phyloP scores from a whole-genome alignment of 2,113 vertebrate species.

The Entelurus aequoreus region DNA sequence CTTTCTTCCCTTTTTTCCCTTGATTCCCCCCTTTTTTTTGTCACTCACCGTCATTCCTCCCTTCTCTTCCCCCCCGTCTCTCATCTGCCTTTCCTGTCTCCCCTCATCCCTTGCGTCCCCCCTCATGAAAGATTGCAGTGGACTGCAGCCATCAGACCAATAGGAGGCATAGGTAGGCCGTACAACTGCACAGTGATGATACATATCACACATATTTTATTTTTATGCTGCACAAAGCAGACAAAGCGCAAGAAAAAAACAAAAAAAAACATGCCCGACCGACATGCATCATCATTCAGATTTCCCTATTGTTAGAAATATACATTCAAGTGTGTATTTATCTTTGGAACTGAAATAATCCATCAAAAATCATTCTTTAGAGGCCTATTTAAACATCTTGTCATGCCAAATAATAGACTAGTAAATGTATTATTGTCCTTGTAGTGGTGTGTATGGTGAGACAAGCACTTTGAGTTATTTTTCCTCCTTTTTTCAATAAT shows the following conservation, averaged over 20 bases:
- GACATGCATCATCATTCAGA: too few species aligned
- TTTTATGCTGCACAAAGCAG: constrained; percentile 29
- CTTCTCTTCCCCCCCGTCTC: constrained; percentile 45
- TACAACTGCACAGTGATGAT: constrained; percentile 55
- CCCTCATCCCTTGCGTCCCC: constrained; percentile 25
- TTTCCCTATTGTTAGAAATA: too few species aligned
- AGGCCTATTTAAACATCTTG: too few species aligned
- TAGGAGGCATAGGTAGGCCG: constrained; percentile 87
- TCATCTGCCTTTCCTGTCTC: constrained; percentile 42
- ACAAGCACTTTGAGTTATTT: too few species aligned
- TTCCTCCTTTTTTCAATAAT: too few species aligned
- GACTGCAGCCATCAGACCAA: constrained; percentile 76
- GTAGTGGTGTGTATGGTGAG: too few species aligned
- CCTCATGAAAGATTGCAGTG: constrained; percentile 54
- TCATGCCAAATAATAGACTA: too few species aligned
- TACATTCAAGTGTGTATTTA: too few species aligned
- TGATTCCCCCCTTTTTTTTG: constrained; percentile 38
- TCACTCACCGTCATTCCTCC: constrained; percentile 55
- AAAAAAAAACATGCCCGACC: not conserved
- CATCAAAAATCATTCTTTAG: too few species aligned
- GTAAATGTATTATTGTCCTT: too few species aligned
- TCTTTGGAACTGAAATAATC: too few species aligned
- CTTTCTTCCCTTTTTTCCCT: constrained; percentile 36
- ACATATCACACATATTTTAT: constrained; percentile 26
- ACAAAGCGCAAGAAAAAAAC: not conserved